Evolutionary conservation across 2,797 vertebrate species (phyloP).

Genomic region (Sebastolobus alascanus): DNA sequence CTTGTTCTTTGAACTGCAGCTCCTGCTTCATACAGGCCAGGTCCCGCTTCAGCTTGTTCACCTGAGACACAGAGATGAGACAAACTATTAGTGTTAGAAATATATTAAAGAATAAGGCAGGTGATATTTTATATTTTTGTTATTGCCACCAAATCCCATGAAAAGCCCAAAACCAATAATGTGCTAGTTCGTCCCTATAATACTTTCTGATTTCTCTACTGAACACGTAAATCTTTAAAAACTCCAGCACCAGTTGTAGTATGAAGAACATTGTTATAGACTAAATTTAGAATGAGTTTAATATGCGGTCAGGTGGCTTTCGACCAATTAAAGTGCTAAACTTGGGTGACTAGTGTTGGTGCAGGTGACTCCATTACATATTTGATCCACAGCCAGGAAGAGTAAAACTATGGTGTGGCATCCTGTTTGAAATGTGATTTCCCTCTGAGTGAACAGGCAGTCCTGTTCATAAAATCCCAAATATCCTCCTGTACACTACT

Average conservation of each 20-base stretch:
- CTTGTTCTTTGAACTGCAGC: constrained; percentile 95
- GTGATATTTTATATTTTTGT: not conserved
- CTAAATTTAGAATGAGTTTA: not conserved
- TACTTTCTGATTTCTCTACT: no score
- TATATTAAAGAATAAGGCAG: no score
- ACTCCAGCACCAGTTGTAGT: no score
- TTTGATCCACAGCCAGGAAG: constrained; percentile 9
- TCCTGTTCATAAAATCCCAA: not conserved
- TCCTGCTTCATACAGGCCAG: constrained; percentile 96
- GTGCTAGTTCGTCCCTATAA: no score
- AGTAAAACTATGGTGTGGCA: not conserved
- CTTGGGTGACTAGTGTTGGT: no score
- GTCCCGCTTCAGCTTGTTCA: constrained; percentile 96
- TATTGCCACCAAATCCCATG: no score
- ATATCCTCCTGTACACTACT: not conserved
- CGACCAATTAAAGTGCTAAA: no score
- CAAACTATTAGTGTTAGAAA: no score
- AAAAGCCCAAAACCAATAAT: no score
- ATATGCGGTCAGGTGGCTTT: not conserved
- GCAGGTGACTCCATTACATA: constrained; percentile 10
- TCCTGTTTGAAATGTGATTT: not conserved
- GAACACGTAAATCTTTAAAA: no score
- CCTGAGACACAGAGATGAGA: constrained; percentile 78
- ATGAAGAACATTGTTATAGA: not conserved
- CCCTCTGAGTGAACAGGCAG: not conserved